A percentile compares a stretch with the other conserved stretches of the same genome.
phyloP scores from a whole-genome alignment of 2,113 vertebrate genomes.

The Mastomys natalensis region DNA sequence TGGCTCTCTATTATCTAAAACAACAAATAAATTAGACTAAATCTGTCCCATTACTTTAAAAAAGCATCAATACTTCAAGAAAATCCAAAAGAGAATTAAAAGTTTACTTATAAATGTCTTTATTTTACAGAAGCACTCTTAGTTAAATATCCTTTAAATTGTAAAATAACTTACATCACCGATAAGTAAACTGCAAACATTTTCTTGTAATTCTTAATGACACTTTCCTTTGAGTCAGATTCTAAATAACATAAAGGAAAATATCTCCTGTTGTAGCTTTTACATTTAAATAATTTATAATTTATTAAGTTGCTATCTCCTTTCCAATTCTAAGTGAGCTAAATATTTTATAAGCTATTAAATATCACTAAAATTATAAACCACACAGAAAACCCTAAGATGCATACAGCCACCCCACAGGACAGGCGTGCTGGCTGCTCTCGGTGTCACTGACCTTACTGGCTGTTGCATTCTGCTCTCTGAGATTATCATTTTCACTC shows the following conservation, averaged over 20 bases:
- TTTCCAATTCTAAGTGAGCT: conserved; percentile 49
- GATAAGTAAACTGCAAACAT: background rate
- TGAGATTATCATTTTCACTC: conserved; percentile 91
- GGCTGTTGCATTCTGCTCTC: conserved; percentile 91
- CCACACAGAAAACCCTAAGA: background rate
- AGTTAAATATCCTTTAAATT: background rate
- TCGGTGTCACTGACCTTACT: conserved; percentile 88
- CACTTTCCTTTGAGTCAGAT: conserved; percentile 4
- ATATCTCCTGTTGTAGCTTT: conserved; percentile 6
- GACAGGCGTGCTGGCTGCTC: background rate
- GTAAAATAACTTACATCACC: background rate
- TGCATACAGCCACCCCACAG: background rate
- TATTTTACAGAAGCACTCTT: conserved; percentile 29
- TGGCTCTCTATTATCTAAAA: conserved; percentile 93
- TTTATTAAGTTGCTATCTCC: conserved; percentile 44
- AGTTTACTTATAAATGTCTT: background rate
- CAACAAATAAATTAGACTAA: conserved; percentile 67
- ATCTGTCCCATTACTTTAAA: conserved; percentile 22
- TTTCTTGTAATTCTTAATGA: conserved; percentile 14
- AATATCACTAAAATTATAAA: conserved; percentile 24
- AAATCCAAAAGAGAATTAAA: conserved; percentile 3
- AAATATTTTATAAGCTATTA: conserved; percentile 27
- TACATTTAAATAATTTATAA: conserved; percentile 50
- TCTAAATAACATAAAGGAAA: conserved; percentile 51
- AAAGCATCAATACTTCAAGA: conserved; percentile 60